A percentile compares a stretch with the other conserved stretches of the same genome.
Evolutionary conservation across 1,140 invertebrate species (phyloP).

Genomic region (Dufourea novaeangliae): DNA sequence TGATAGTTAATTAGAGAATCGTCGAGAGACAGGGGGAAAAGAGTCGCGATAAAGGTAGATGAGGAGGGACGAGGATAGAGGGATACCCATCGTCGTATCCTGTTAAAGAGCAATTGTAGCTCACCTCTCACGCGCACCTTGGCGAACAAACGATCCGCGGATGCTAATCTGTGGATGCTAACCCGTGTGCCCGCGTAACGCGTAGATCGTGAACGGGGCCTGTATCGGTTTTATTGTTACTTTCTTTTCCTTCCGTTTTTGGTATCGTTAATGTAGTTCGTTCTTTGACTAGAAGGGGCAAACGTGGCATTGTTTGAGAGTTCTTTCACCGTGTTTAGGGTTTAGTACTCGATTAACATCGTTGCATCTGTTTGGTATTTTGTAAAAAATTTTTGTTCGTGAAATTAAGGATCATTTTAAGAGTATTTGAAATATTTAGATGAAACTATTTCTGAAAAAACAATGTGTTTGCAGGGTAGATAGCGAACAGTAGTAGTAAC

Average conservation of each 20-base stretch:
- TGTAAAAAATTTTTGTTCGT: too few species aligned
- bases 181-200: constrained; percentile 30
- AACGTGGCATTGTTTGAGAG: too few species aligned
- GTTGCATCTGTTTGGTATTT: too few species aligned
- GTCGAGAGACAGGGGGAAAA: constrained; percentile 57
- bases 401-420: too few species aligned
- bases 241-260: constrained; percentile 38
- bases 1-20: constrained; percentile 74
- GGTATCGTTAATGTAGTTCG: neutral
- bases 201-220: neutral
- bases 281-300: neutral
- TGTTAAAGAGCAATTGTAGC: constrained; percentile 52
- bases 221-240: constrained; percentile 41
- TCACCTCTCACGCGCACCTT: constrained; percentile 64
- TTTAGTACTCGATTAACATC: too few species aligned
- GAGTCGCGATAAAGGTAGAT: neutral
- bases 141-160: constrained; percentile 49
- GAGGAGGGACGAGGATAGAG: neutral
- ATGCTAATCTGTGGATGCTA: constrained; percentile 39
- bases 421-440: too few species aligned
- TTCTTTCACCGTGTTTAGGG: too few species aligned
- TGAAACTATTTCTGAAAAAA: too few species aligned
- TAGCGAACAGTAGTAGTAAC: too few species aligned
- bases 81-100: constrained; percentile 29
- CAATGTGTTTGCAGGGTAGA: too few species aligned